phyloP scores from a whole-genome alignment of 1,140 invertebrate genomes.

The Musca domestica region DNA sequence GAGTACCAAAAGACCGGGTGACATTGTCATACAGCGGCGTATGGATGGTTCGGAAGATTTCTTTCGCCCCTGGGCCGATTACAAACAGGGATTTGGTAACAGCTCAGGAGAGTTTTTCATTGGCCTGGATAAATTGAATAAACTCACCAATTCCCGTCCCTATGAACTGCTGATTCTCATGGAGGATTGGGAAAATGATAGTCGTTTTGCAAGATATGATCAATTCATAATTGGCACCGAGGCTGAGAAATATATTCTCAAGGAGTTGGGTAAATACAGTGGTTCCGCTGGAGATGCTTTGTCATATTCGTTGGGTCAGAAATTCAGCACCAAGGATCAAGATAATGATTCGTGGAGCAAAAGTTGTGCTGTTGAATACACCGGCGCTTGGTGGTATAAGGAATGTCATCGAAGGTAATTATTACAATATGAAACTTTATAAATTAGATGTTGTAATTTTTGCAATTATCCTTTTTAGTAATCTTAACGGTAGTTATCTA shows the following conservation, averaged over 20 bases:
- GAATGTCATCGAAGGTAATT: constrained; percentile 41
- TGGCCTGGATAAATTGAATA: constrained; percentile 61
- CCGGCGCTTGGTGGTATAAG: constrained; percentile 68
- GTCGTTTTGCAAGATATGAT: constrained; percentile 62
- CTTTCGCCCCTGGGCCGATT: constrained; percentile 62
- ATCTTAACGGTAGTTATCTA: too few relatives aligned
- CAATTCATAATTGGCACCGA: constrained; percentile 67
- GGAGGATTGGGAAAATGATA: constrained; percentile 59
- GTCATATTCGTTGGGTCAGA: constrained; percentile 64
- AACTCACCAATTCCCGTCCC: constrained; percentile 60
- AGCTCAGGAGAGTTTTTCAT: constrained; percentile 63
- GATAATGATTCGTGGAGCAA: constrained; percentile 68
- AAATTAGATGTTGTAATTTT: too few relatives aligned
- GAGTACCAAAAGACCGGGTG: constrained; percentile 31
- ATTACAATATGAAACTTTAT: too few relatives aligned
- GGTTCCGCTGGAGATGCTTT: constrained; percentile 68
- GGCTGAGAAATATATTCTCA: constrained; percentile 63
- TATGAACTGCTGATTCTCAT: constrained; percentile 65
- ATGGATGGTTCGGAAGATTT: constrained; percentile 64
- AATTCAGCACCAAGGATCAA: constrained; percentile 67
- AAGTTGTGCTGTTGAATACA: constrained; percentile 65
- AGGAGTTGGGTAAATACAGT: constrained; percentile 61
- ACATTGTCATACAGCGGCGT: constrained; percentile 64
- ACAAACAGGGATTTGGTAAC: constrained; percentile 64
- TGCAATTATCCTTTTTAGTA: too few relatives aligned